These are phyloP conservation scores for Cydia splendana DNA, from an alignment of 1,140 invertebrate genomes.

Conservation along the genomic window DNA sequence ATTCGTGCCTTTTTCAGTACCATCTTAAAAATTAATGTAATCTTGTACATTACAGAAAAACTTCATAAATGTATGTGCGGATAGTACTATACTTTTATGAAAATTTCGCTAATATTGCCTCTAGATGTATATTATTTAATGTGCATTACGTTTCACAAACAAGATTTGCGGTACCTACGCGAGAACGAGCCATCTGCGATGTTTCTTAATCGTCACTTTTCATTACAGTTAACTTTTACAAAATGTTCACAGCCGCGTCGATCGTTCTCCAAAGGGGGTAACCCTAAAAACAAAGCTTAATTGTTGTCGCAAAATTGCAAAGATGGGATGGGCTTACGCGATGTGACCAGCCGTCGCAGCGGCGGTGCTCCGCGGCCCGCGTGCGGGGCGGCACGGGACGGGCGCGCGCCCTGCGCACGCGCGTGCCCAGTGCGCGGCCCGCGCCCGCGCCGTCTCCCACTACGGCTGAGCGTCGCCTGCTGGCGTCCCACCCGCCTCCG, in stretches of 20 bases:
- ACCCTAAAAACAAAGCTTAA: constrained; percentile 78
- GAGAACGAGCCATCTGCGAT: constrained; percentile 29
- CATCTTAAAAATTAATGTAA: not conserved
- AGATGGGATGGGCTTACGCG: constrained; percentile 83
- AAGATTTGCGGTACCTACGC: not conserved
- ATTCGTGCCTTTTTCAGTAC: not conserved
- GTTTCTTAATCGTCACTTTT: constrained; percentile 36
- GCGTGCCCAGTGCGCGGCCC: constrained; percentile 20
- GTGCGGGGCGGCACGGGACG: constrained; percentile 73
- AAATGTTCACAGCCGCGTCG: constrained; percentile 77
- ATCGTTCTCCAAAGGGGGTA: constrained; percentile 63
- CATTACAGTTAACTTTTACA: constrained; percentile 61
- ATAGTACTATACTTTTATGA: not conserved
- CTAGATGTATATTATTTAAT: constrained; percentile 18
- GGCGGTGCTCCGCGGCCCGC: constrained; percentile 74
- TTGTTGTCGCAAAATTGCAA: constrained; percentile 80
- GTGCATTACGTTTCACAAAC: constrained; percentile 9
- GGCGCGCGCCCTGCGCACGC: constrained; percentile 54
- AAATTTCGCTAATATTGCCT: not conserved
- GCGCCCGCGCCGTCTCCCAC: constrained; percentile 49
- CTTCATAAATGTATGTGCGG: not conserved
- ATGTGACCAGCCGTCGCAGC: constrained; percentile 83
- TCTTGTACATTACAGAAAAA: not conserved
- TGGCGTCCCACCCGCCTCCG: constrained; percentile 51
- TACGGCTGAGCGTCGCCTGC: constrained; percentile 65